Evolutionary conservation across 2,113 vertebrate genomes (phyloP), one percentile per base, ranked within the genome.

Genomic region (Cricetomys ansorgei): DNA sequence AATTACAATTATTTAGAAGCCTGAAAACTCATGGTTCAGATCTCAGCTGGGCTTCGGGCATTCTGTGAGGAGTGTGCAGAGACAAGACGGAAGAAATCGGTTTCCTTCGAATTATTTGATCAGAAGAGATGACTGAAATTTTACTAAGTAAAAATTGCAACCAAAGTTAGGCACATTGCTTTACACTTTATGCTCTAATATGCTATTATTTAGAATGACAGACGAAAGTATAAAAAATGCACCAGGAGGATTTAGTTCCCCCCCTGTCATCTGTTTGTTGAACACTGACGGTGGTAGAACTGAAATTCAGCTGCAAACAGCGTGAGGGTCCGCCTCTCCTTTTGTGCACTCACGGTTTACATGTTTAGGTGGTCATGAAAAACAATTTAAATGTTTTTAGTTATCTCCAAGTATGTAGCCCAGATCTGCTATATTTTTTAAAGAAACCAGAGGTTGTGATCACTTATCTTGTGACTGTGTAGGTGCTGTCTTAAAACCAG

Each of bases 151-250:
- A 87, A 79, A 77, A 43, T 34, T 59, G 43, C 17, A 92, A 34
- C 2, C 59, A 59, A 92, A 57, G 7, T 65, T 70, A 85, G 70
- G 8, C 40, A 59, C 10, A 40, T 85, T 45, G 65, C 84, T 94
- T 96, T 89, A n/a, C 59, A 75, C 90, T 94, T 90, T 75, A 69
- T 76, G 62, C 17, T 15, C n/a, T 57, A 13, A 50, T 65, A 48
- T 12, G 16, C 65, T 17, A 37, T 55, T 91, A 11, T 83, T 84
- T 92, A 84, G 55, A 87, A 27, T 86, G 45, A 53, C 6, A 88
- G 72, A 53, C 25, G 23, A 50, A 89, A 77, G 43, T 85, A 50
- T 34, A 34, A 83, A 19, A 45, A 88, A 29, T 93, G 43, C n/a
- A 85, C 57, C 59, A 27, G 57, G 2, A 81, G 13, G 7, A 12